Base-by-base conservation (phyloP, 2,113 vertebrate genomes). In the Bubo bubo region DNA sequence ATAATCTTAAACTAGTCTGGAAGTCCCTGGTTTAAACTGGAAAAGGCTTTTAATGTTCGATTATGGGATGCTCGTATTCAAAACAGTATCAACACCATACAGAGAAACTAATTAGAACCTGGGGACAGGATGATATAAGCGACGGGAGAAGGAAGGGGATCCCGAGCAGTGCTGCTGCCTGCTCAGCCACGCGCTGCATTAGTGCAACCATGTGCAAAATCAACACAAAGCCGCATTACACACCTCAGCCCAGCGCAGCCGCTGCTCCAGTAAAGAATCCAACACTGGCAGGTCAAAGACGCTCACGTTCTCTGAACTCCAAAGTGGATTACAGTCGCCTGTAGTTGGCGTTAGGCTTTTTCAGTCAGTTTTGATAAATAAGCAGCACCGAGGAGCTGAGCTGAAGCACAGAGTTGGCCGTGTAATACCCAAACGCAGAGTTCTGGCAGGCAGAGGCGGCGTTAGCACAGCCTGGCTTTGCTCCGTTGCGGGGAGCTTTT, bases 401-500 rank as follows among this genome's bases (percentile, higher is more conserved):
- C 58, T 34, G 52, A 60, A 86, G n/a, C 62, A 16, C 0, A 1
- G 59, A 77, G 45, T 15, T 66, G 0, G 1, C 45, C 2, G 2
- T 0, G 0, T 4, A 6, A 75, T 2, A 67, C 50, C n/a, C 3
- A 0, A 55, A 14, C 0, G 12, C n/a, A n/a, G 14, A 4, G 27
- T 5, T 75, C 8, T 8, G 1, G 50, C 70, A 39, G 49, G 64
- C 66, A 74, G 34, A 32, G 53, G 20, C 3, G 1, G 77, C 27
- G 12, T 2, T 19, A 34, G 55, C 77, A 30, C 47, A 45, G 28
- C 64, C 47, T 15, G n/a, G 58, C 28, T 37, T n/a, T 10, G 37
- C 60, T 39, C 64, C 34, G 35, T 5, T 7, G 4, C 2, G 0
- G 7, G 14, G 28, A 79, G 39, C 26, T 55, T 56, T 2, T 28